Evolutionary conservation across 2,113 vertebrate species (phyloP).

Genomic region (Neodon shergylaensis): DNA sequence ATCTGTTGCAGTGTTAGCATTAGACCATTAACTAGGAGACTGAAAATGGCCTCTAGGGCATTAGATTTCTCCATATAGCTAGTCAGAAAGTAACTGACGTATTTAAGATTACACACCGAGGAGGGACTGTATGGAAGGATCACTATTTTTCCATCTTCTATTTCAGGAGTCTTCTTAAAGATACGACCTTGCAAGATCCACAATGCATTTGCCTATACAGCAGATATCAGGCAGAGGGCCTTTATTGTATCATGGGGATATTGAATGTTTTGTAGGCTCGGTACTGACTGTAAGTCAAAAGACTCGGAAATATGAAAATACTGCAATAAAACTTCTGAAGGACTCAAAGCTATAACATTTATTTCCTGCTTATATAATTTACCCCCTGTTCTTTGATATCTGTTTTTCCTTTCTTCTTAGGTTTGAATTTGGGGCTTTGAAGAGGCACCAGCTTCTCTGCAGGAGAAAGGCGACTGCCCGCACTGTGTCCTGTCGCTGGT

Average conservation of each 20-base stretch:
- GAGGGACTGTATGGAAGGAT: not conserved
- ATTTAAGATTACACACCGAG: not conserved
- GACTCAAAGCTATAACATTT: not conserved
- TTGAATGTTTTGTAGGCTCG: not conserved
- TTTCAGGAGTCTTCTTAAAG: not conserved
- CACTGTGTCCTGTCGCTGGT: not conserved
- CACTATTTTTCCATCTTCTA: not conserved
- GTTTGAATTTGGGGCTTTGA: not conserved
- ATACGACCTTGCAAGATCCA: not conserved
- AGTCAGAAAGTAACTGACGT: not conserved
- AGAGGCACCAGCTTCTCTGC: not conserved
- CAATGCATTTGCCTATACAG: not conserved
- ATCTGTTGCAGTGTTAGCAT: not conserved
- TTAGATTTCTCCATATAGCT: not conserved
- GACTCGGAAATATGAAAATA: not conserved
- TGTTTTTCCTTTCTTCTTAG: not conserved
- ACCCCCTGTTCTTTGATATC: not conserved
- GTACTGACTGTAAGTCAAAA: not conserved
- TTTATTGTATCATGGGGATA: not conserved
- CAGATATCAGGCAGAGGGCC: not conserved
- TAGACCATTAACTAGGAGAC: not conserved
- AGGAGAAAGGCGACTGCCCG: not conserved
- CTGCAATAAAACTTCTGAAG: not conserved
- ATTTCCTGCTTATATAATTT: not conserved
- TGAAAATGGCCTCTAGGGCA: not conserved